Evolutionary conservation across 53 echinoderm and acorn worm species (phyloP).

Genomic region (Henricia sp.): DNA sequence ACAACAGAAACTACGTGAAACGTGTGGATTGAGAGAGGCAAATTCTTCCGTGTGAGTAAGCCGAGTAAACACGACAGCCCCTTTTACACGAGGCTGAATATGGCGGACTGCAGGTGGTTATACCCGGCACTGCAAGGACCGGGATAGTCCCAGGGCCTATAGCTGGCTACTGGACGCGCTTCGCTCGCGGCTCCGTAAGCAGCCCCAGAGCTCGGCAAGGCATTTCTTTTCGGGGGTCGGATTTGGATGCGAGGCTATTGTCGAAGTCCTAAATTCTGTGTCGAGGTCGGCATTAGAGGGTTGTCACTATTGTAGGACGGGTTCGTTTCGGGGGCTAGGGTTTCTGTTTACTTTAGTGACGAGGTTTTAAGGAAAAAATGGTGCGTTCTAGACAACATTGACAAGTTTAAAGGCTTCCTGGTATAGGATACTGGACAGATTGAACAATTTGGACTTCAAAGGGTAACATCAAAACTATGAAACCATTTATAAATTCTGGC

Average conservation of each 20-base stretch:
- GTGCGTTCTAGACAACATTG: background rate
- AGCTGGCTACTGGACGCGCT: background rate
- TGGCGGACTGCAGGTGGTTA: conserved; percentile 40
- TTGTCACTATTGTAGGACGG: conserved; percentile 22
- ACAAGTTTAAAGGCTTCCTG: conserved; percentile 6
- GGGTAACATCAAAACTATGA: too few species aligned
- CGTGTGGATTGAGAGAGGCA: background rate
- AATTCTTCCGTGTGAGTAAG: conserved; percentile 55
- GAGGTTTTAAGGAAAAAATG: background rate
- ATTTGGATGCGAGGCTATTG: conserved; percentile 43
- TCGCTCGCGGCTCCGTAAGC: too few species aligned
- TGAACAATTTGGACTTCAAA: too few species aligned
- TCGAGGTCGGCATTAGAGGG: conserved; percentile 52
- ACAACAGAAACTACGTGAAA: conserved; percentile 10
- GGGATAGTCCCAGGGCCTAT: background rate
- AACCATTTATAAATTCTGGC: too few species aligned
- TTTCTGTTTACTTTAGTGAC: conserved; percentile 34
- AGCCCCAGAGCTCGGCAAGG: conserved; percentile 22
- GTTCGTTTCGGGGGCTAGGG: conserved; percentile 39
- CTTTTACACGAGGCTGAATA: conserved; percentile 15
- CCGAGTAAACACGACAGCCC: conserved; percentile 30
- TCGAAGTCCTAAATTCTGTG: conserved; percentile 57
- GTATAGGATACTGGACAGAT: background rate
- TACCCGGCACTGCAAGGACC: background rate
- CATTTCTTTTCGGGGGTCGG: conserved; percentile 13